Evolutionary conservation across 2,797 vertebrate species (phyloP).

Genomic region (Pelochelys cantorii): DNA sequence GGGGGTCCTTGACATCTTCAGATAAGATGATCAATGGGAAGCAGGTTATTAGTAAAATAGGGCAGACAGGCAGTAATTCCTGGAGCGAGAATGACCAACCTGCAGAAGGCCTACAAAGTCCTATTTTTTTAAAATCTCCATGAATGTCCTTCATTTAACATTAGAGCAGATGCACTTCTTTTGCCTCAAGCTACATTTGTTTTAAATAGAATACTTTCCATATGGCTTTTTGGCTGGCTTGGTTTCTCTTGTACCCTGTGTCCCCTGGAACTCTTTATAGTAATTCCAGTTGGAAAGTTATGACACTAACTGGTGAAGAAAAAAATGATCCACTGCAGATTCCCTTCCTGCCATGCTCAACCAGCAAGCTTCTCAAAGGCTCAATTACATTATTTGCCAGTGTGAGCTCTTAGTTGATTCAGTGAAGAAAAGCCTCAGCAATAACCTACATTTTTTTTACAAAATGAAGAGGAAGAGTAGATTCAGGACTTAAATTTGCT

Average conservation of each 20-base stretch:
- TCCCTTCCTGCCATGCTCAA: not conserved
- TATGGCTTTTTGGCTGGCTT: conserved; percentile 12
- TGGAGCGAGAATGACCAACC: not conserved
- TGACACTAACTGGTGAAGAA: not conserved
- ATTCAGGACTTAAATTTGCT: not conserved
- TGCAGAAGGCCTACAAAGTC: not conserved
- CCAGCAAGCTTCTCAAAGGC: not conserved
- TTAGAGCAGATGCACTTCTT: not conserved
- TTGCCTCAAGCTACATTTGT: conserved; percentile 48
- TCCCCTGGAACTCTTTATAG: conserved; percentile 17
- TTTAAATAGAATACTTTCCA: conserved; percentile 46
- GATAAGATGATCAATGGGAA: not conserved
- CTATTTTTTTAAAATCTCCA: conserved; percentile 22
- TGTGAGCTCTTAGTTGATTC: not conserved
- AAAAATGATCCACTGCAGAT: not conserved
- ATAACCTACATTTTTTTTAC: not conserved
- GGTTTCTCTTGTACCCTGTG: conserved; percentile 33
- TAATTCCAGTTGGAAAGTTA: conserved; percentile 41
- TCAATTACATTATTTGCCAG: not conserved
- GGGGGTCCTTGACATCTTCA: not conserved
- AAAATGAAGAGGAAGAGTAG: not conserved
- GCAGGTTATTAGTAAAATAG: not conserved
- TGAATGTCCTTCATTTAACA: not conserved
- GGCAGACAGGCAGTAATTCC: not conserved
- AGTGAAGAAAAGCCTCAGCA: not conserved